A percentile compares a stretch with the other conserved stretches of the same genome.
Evolutionary conservation across 2,113 vertebrate genomes (phyloP).

Genomic region (Phaetusa simplex): DNA sequence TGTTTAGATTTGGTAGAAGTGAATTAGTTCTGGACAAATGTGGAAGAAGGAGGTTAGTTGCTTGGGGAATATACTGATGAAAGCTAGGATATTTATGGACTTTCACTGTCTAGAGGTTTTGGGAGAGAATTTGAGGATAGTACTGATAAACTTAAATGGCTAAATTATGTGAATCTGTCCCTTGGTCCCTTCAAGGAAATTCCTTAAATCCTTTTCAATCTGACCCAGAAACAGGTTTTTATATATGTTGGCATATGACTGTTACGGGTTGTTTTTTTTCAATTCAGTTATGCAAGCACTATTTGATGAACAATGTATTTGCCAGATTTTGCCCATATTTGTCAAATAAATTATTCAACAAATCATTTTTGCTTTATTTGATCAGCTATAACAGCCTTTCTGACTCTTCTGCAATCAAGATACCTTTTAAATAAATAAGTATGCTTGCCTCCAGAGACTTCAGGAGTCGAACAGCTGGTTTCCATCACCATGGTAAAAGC

Average conservation of each 20-base stretch:
- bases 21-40: not conserved
- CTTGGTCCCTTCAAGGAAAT: not conserved
- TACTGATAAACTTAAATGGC: not conserved
- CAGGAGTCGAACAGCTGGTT: not conserved
- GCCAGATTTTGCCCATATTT: constrained; percentile 51
- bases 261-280: not conserved
- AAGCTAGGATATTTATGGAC: not conserved
- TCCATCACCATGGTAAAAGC: constrained; percentile 38
- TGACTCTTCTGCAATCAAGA: constrained; percentile 43
- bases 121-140: not conserved
- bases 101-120: not conserved
- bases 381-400: constrained; percentile 40
- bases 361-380: constrained; percentile 44
- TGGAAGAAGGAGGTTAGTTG: not conserved
- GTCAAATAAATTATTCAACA: constrained; percentile 67
- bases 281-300: constrained; percentile 14
- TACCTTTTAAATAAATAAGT: constrained; percentile 61
- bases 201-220: not conserved
- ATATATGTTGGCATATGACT: not conserved
- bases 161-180: not conserved
- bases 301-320: constrained; percentile 32
- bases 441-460: constrained; percentile 1
- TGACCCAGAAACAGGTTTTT: constrained; percentile 9
- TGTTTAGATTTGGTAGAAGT: not conserved
- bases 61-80: not conserved